Evolutionary conservation across 1,140 invertebrate genomes (phyloP).

Genomic region (Bombus confusus): DNA sequence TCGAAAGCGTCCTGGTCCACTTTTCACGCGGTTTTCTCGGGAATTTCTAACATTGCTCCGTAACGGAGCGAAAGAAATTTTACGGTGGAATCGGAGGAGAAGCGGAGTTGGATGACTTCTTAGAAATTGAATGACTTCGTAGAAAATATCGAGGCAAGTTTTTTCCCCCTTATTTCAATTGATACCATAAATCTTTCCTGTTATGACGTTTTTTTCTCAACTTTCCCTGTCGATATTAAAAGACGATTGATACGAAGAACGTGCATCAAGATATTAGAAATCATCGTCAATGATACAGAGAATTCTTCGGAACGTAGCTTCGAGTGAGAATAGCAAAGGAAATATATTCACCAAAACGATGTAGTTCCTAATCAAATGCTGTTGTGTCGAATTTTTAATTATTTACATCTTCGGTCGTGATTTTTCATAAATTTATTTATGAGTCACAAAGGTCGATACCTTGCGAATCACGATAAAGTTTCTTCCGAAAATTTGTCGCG

Average conservation of each 20-base stretch:
- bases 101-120: not conserved
- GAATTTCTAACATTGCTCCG: not conserved
- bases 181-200: not conserved
- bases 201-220: too few relatives aligned
- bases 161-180: not conserved
- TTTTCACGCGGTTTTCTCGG: constrained; percentile 23
- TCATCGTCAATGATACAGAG: not conserved
- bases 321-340: not conserved
- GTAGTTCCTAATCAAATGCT: too few relatives aligned
- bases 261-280: not conserved
- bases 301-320: not conserved
- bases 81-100: not conserved
- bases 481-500: not conserved
- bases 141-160: not conserved
- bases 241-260: not conserved
- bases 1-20: constrained; percentile 42
- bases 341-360: not conserved
- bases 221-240: not conserved
- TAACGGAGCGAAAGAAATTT: not conserved
- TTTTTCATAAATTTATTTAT: not conserved
- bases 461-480: not conserved
- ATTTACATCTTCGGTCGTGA: not conserved
- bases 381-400: too few relatives aligned
- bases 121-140: not conserved
- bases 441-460: not conserved